Base-by-base conservation (phyloP, 2,113 vertebrate species). In the Taxidea taxus region DNA sequence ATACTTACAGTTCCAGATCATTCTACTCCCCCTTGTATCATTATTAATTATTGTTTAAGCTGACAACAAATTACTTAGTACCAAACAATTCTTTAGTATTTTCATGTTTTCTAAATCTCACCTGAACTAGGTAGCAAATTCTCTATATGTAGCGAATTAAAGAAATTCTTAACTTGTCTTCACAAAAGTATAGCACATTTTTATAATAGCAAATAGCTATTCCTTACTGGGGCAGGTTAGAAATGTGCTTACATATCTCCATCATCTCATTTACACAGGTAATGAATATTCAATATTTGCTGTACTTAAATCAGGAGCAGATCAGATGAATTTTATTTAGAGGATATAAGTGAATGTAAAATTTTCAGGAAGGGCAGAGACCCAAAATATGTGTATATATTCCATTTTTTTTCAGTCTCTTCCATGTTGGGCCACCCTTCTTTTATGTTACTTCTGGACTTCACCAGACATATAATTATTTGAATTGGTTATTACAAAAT, bases 71-170 rank as follows among this genome's bases (percentile, higher is more conserved):
- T 37, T 93, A 39, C 83, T 83, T 44, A 80, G 34, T 90, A 86
- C 58, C 81, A 83, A 88, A 47, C 20, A 47, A 95, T 77, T 94
- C 56, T 88, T 86, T 58, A 74, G 84, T 68, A 70, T 64, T 66
- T 97, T 94, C 39, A 51, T 49, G 18, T 95, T 86, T 96, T 93
- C 84, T 90, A 92, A 90, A 72, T 42, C 20, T 90, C 93, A 91
- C 37, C 31, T 75, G 18, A 87, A 74, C 27, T 78, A 42, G 9
- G 89, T 75, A 95, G 23, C 90, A 72, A 94, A 93, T 90, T 91
- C 66, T 91, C 87, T 72, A 34, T 85, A 62, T 34, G 25, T 29
- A 68, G 27, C 25, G 16, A 81, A 88, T 68, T 54, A 42, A 29
- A 51, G 31, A 58, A 29, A 39, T 39, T 66, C 51, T 62, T 91